These are phyloP conservation scores for Arnoldichthys spilopterus DNA, from an alignment of 2,797 vertebrate genomes.

Conservation along the genomic window DNA sequence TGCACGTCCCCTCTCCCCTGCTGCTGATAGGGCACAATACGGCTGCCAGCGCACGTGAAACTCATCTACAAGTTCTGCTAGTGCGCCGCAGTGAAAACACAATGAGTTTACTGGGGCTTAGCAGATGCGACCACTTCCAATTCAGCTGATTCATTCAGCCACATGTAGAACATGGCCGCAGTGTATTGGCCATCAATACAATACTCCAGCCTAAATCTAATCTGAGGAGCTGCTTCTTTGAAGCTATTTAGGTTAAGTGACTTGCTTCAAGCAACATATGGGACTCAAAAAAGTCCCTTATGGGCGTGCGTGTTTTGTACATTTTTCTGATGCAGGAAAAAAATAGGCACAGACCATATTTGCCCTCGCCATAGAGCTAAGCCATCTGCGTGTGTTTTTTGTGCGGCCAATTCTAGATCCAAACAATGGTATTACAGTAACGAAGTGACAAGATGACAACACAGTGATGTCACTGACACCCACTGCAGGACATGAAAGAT, in stretches of 20 bases:
- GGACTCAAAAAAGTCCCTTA: constrained; percentile 6
- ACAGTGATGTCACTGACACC: constrained; percentile 74
- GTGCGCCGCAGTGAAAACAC: constrained; percentile 41
- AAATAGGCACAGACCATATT: constrained; percentile 21
- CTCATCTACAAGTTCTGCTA: constrained; percentile 37
- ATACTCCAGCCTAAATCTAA: constrained; percentile 30
- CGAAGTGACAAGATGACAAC: constrained; percentile 66
- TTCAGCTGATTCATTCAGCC: constrained; percentile 46
- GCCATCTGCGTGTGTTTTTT: constrained; percentile 73
- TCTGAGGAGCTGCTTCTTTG: constrained; percentile 33
- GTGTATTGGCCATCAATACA: constrained; percentile 41
- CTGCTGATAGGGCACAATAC: constrained; percentile 43
- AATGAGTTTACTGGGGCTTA: constrained; percentile 55
- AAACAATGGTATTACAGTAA: constrained; percentile 72
- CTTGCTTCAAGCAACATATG: constrained; percentile 24
- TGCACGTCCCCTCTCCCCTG: constrained; percentile 19
- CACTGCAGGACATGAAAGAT: constrained; percentile 68
- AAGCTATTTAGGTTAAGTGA: constrained; percentile 54
- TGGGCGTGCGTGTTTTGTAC: constrained; percentile 1
- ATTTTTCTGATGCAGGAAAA: neutral
- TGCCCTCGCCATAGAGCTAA: constrained; percentile 51
- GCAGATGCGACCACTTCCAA: constrained; percentile 48
- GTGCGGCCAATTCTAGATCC: constrained; percentile 56
- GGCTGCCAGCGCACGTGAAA: constrained; percentile 8
- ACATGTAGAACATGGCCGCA: constrained; percentile 31